Conservation (phyloP, 2,797 vertebrate species). For the Chelonia mydas region DNA sequence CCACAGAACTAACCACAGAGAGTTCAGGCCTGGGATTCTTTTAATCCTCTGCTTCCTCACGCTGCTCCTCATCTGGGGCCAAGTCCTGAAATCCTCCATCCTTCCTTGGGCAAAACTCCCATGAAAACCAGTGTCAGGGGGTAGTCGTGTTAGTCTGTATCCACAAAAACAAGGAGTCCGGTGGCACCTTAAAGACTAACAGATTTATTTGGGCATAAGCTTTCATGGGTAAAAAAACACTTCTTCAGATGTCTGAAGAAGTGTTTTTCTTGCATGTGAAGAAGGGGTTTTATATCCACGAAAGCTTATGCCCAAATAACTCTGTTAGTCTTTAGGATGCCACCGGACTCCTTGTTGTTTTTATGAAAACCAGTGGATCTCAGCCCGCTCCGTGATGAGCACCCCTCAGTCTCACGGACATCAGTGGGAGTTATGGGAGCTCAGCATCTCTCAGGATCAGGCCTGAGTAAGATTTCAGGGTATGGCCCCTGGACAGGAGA, state of each 20-base stretch:
- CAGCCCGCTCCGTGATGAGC: neutral
- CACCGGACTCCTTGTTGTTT: too few relatives aligned
- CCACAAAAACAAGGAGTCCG: too few relatives aligned
- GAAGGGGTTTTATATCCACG: too few relatives aligned
- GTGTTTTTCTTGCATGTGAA: too few relatives aligned
- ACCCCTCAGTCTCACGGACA: neutral
- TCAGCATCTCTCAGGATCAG: neutral
- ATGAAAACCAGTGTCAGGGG: neutral
- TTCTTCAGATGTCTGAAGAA: too few relatives aligned
- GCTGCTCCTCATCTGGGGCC: neutral
- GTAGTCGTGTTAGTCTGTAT: too few relatives aligned
- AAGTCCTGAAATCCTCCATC: neutral
- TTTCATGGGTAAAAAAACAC: too few relatives aligned
- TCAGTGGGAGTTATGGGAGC: neutral
- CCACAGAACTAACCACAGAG: too few relatives aligned
- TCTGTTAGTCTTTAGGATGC: too few relatives aligned
- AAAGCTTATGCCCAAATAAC: too few relatives aligned
- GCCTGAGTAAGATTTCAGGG: neutral
- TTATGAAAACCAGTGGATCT: neutral
- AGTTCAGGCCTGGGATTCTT: neutral
- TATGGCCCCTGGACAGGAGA: neutral
- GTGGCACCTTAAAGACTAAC: too few relatives aligned
- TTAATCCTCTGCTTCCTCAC: neutral
- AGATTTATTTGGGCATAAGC: too few relatives aligned
- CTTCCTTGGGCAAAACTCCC: neutral